Evolutionary conservation across 37 sponge, comb jelly and placozoan species (phyloP), one percentile per base, ranked within the genome.

Genomic region (Beroe forskalii): DNA sequence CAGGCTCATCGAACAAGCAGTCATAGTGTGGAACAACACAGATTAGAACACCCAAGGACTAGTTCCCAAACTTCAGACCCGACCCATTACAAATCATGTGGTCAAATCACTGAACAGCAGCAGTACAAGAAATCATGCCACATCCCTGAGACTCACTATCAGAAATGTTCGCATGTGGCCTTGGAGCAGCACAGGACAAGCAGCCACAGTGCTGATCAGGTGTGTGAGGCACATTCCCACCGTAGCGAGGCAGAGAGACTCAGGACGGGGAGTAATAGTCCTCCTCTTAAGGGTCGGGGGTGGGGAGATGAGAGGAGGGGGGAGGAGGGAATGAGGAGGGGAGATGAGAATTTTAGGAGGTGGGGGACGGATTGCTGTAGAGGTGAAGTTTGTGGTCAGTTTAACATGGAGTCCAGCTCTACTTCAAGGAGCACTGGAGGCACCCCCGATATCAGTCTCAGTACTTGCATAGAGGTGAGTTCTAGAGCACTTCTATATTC

Each of bases 391-490:
- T 48, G 55, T 48, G 55, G 55, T 12, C 55, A 48, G 55, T 48
- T 48, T 48, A 48, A 48, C 55, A 48, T 48, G 4, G 66, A 64
- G 25, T 30, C 66, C 31, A 27, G 66, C 55, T 80, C 86, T 24
- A 22, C 55, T 6, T 44, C 86, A 48, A 48, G 55, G n/a, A 35
- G 86, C 55, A 80, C 40, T 43, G 86, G 20, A 42, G 86, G 72
- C 28, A 69, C 72, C 14, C 72, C 86, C 3, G 86, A 80, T 42
- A 44, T 80, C 40, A 38, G 40, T 17, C 86, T 80, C 17, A 80
- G 55, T 43, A 37, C 35, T 1, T 80, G 55, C 40, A 80, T 12
- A 23, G 86, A 80, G 55, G 86, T 80, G 55, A 80, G 86, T 37
- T 32, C 25, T 63, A 55, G 9, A 55, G 14, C 17, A 9, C 60